Percentiles rank a stretch among this genome's conserved stretches.
Evolutionary conservation across 2,113 vertebrate genomes (phyloP).

Genomic region (Globicephala melas): DNA sequence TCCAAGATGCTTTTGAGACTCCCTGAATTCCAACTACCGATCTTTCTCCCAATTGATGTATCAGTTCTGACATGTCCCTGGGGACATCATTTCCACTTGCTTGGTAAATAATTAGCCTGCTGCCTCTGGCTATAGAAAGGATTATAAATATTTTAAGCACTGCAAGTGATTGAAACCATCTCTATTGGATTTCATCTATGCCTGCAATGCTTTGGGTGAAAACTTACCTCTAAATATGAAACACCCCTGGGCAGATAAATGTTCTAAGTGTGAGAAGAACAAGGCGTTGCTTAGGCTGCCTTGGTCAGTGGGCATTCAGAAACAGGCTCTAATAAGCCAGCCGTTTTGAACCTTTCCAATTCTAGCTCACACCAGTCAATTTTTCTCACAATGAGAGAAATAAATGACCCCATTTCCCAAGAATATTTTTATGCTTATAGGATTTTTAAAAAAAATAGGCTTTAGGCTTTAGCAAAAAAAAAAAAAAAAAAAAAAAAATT

Average conservation of each 20-base stretch:
- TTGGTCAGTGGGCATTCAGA: slow-evolving; percentile 44
- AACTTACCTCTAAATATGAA: slow-evolving; percentile 72
- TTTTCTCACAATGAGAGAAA: neutral
- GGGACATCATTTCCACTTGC: slow-evolving; percentile 66
- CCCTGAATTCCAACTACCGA: neutral
- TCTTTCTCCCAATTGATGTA: slow-evolving; percentile 38
- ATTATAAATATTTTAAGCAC: slow-evolving; percentile 84
- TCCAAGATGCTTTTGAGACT: neutral
- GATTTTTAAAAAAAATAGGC: neutral
- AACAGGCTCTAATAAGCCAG: neutral
- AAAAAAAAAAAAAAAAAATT: neutral
- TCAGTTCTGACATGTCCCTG: slow-evolving; percentile 56
- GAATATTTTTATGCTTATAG: neutral
- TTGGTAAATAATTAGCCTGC: slow-evolving; percentile 85
- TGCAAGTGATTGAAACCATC: slow-evolving; percentile 77
- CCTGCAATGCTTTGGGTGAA: slow-evolving; percentile 50
- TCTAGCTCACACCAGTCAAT: neutral
- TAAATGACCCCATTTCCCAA: neutral
- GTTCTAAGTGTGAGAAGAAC: slow-evolving; percentile 53
- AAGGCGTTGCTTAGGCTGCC: neutral
- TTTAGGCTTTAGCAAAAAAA: neutral
- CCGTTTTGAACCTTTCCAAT: neutral
- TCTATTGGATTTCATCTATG: slow-evolving; percentile 79
- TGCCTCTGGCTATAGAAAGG: slow-evolving; percentile 80
- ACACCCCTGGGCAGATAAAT: slow-evolving; percentile 64